Evolutionary conservation across 2,888 invertebrate species (phyloP).

Genomic region (Miltochrista miniata): DNA sequence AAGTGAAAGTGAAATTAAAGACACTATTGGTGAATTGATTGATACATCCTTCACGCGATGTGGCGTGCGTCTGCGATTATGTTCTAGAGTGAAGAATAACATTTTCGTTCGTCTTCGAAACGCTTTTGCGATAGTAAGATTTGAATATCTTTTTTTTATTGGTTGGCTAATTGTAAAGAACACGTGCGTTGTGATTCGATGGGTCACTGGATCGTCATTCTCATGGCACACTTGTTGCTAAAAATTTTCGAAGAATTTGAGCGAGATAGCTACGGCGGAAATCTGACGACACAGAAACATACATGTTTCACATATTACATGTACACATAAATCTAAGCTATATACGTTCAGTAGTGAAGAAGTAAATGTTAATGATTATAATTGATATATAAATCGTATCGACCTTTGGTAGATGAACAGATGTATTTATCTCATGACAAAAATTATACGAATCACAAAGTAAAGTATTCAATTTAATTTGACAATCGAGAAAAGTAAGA

Average conservation of each 20-base stretch:
- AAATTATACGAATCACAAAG: too few relatives aligned
- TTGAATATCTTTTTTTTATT: slow-evolving; percentile 21
- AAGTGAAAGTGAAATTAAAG: slow-evolving; percentile 63
- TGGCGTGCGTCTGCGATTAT: slow-evolving; percentile 51
- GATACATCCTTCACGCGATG: slow-evolving; percentile 59
- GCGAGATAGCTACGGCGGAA: slow-evolving; percentile 21
- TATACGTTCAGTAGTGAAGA: slow-evolving; percentile 1
- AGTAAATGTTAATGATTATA: slow-evolving; percentile 21
- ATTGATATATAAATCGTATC: slow-evolving; percentile 19
- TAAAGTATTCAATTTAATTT: too few relatives aligned
- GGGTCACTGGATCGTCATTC: slow-evolving; percentile 32
- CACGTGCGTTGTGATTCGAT: slow-evolving; percentile 13
- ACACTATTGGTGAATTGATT: slow-evolving; percentile 53
- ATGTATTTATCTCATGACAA: too few relatives aligned
- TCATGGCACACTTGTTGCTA: slow-evolving; percentile 30
- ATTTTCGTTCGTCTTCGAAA: slow-evolving; percentile 19
- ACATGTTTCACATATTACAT: slow-evolving; percentile 19
- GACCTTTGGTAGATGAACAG: too few relatives aligned
- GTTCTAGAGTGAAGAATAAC: slow-evolving; percentile 42
- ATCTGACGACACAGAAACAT: slow-evolving; percentile 23
- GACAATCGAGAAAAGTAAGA: too few relatives aligned
- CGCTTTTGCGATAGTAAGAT: slow-evolving; percentile 16
- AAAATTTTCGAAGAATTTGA: slow-evolving; percentile 22
- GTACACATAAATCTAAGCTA: too few relatives aligned
- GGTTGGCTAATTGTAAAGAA: slow-evolving; percentile 26